Conservation (phyloP, 2,797 vertebrate species). For the Podarcis siculus region DNA sequence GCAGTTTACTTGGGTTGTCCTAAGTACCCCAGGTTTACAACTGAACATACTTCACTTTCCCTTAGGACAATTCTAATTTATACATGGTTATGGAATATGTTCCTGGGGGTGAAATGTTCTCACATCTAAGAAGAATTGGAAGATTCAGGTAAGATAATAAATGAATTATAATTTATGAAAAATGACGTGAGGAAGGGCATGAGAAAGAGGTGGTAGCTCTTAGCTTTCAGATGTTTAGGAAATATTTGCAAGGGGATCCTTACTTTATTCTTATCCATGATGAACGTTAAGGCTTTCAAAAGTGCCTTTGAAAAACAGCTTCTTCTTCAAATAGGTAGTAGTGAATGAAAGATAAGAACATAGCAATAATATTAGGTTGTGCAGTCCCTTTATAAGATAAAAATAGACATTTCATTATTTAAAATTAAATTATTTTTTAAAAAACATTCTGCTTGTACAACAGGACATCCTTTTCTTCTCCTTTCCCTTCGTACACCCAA, state of each 20-base stretch:
- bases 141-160: constrained; percentile 90
- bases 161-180: background rate
- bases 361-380: background rate
- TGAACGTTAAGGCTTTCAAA: background rate
- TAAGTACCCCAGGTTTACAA: constrained; percentile 26
- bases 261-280: background rate
- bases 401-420: no score
- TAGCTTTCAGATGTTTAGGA: background rate
- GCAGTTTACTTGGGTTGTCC: fast-evolving
- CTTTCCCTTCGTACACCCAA: no score
- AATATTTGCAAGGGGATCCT: background rate
- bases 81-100: constrained; percentile 99
- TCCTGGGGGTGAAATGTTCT: constrained; percentile 99
- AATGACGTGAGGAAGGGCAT: background rate
- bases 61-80: constrained; percentile 98
- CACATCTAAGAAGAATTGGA: constrained; percentile 98
- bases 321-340: background rate
- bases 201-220: background rate
- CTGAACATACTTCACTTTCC: constrained; percentile 44
- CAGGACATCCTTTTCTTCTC: no score
- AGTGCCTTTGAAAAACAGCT: background rate
- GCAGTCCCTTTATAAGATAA: background rate
- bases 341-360: background rate
- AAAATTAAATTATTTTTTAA: no score
- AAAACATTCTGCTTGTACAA: no score